These are phyloP conservation scores for Oncopodura yosiiana DNA, from an alignment of 1,140 invertebrate genomes.

Conservation along the genomic window DNA sequence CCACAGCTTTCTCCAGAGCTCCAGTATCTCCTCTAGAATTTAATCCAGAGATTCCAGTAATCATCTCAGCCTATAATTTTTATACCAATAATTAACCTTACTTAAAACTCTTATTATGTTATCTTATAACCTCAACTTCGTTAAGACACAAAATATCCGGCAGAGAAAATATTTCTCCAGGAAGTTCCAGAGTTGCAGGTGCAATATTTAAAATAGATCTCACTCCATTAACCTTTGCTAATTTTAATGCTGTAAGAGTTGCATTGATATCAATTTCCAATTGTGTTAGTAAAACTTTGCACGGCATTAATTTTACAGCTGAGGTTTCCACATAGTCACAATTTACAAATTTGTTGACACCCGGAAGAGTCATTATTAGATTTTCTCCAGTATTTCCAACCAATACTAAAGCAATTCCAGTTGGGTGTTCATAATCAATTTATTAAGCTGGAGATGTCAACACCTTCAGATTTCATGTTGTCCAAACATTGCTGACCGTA, in stretches of 20 bases:
- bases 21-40: constrained; percentile 28
- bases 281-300: constrained; percentile 72
- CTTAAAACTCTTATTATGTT: too few relatives aligned
- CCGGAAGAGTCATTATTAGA: constrained; percentile 81
- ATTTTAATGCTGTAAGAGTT: constrained; percentile 62
- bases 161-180: constrained; percentile 52
- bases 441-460: too few relatives aligned
- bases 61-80: constrained; percentile 53
- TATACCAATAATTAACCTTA: too few relatives aligned
- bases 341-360: constrained; percentile 66
- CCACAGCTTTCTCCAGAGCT: constrained; percentile 48
- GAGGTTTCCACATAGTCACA: constrained; percentile 54
- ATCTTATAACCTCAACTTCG: constrained; percentile 79
- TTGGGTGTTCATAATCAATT: constrained; percentile 49
- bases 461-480: constrained; percentile 48
- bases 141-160: constrained; percentile 84
- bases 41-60: constrained; percentile 50
- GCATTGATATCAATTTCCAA: constrained; percentile 69
- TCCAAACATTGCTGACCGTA: constrained; percentile 68
- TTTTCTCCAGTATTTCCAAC: constrained; percentile 85
- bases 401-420: constrained; percentile 71
- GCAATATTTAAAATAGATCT: constrained; percentile 76
- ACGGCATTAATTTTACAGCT: constrained; percentile 49
- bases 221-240: constrained; percentile 55
- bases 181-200: constrained; percentile 55